A percentile compares a stretch with the other conserved stretches of the same genome.
Evolutionary conservation across 2,797 vertebrate species (phyloP).

Genomic region (Enteromius mattozi): DNA sequence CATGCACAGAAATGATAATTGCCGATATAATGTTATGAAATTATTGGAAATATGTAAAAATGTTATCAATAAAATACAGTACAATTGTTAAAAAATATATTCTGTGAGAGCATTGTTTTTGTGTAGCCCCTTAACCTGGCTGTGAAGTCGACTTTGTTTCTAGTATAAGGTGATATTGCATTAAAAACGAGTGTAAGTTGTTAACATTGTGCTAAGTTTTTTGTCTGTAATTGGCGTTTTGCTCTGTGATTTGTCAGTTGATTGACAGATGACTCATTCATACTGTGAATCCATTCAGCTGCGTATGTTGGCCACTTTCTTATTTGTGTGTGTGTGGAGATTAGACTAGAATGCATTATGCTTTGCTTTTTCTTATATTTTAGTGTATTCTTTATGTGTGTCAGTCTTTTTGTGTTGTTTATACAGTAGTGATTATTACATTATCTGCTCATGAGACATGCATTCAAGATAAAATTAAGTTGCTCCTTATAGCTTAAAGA

Average conservation of each 20-base stretch:
- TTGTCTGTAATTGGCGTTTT: neutral
- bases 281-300: neutral
- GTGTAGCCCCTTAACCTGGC: neutral
- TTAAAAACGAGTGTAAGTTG: neutral
- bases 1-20: neutral
- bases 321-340: neutral
- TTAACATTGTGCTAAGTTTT: neutral
- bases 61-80: neutral
- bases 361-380: neutral
- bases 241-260: neutral
- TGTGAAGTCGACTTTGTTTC: neutral
- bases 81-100: neutral
- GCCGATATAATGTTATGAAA: neutral
- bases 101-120: neutral
- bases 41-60: neutral
- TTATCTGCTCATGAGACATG: conserved; percentile 10
- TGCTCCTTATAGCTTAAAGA: neutral
- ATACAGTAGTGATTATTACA: conserved; percentile 7
- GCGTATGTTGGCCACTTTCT: neutral
- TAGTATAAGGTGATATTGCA: neutral
- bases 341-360: neutral
- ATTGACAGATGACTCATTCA: neutral
- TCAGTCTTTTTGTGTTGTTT: conserved; percentile 17
- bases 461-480: conserved; percentile 12
- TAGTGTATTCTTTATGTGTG: neutral